Percentiles rank a stretch among this genome's conserved stretches.
Evolutionary conservation across 1,140 invertebrate genomes (phyloP).

Genomic region (Dryas iulia): DNA sequence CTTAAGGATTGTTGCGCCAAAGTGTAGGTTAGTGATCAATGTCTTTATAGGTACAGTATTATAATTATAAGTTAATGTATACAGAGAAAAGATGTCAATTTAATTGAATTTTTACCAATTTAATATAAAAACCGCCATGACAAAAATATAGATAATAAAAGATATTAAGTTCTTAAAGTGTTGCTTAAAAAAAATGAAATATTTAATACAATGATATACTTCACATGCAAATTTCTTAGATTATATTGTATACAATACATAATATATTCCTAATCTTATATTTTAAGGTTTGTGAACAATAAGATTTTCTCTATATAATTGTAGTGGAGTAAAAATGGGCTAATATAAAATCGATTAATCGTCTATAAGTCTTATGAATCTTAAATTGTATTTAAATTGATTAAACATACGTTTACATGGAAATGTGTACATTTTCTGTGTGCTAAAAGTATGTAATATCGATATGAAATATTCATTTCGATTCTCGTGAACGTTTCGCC

Average conservation of each 20-base stretch:
- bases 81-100: neutral
- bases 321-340: neutral
- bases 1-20: slow-evolving; percentile 25
- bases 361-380: neutral
- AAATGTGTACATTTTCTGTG: too few relatives aligned
- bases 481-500: neutral
- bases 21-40: slow-evolving; percentile 38
- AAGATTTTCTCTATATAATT: neutral
- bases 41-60: neutral
- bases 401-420: too few relatives aligned
- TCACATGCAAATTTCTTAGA: neutral
- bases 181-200: too few relatives aligned
- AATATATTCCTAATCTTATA: neutral
- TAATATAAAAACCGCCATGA: neutral
- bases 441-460: neutral
- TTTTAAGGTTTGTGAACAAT: neutral
- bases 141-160: neutral
- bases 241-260: neutral
- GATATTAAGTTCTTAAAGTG: neutral
- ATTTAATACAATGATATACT: too few relatives aligned
- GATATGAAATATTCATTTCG: neutral
- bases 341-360: neutral
- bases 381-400: too few relatives aligned
- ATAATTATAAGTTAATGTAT: slow-evolving; percentile 3
- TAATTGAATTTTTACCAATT: neutral